Percentiles rank a stretch among this genome's conserved stretches.
These are phyloP conservation scores for Drymonia ruficornis DNA, from an alignment of 2,888 invertebrate genomes.

Conservation along the genomic window DNA sequence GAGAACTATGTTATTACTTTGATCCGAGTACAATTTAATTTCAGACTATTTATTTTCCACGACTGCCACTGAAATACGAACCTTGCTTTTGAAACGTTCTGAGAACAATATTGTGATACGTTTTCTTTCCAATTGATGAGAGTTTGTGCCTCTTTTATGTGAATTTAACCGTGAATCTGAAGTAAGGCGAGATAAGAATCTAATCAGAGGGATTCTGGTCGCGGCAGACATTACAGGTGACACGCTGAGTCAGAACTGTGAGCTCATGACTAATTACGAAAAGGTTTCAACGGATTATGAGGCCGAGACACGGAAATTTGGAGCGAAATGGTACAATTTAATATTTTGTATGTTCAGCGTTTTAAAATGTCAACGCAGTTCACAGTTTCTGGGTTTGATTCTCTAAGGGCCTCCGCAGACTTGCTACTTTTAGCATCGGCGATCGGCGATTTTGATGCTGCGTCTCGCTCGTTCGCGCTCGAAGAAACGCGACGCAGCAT, in stretches of 20 bases:
- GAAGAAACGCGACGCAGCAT: no score
- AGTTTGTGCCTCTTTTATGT: slow-evolving; percentile 7
- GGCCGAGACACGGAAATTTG: slow-evolving; percentile 11
- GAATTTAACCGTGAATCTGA: slow-evolving; percentile 11
- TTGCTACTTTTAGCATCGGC: no score
- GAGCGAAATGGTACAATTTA: background rate
- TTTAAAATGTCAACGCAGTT: no score
- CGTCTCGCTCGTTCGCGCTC: no score
- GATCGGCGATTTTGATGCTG: no score
- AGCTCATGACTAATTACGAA: slow-evolving; percentile 36
- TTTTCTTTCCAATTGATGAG: slow-evolving; percentile 4
- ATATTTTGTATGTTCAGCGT: no score
- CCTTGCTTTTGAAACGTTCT: background rate
- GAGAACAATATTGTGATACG: background rate
- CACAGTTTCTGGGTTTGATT: no score
- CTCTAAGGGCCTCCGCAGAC: no score
- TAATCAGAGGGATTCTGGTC: slow-evolving; percentile 15
- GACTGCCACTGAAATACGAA: background rate
- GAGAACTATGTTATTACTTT: no score
- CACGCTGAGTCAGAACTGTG: slow-evolving; percentile 21
- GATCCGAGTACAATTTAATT: no score
- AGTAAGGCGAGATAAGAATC: slow-evolving; percentile 27
- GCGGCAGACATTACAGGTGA: slow-evolving; percentile 3
- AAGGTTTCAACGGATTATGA: slow-evolving; percentile 13
- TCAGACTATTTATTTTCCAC: no score